These are phyloP conservation scores for Apodemus agrarius DNA, from an alignment of 2,797 vertebrate species.

Conservation along the genomic window DNA sequence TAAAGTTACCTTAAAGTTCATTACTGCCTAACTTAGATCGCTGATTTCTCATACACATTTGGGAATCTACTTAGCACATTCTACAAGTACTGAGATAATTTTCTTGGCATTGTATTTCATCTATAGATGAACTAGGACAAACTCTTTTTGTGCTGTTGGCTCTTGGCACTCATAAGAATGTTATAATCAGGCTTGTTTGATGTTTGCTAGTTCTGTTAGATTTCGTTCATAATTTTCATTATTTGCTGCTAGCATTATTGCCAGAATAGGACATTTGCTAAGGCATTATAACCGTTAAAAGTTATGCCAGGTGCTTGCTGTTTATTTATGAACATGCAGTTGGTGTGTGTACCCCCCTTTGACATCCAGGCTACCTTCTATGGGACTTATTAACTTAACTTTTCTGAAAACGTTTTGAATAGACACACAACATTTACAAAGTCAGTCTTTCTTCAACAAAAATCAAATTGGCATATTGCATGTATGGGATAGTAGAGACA, in stretches of 20 bases:
- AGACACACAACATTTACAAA: neutral
- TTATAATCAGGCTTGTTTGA: neutral
- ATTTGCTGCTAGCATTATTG: neutral
- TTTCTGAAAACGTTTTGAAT: neutral
- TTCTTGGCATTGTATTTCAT: neutral
- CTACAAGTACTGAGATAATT: neutral
- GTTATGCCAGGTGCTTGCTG: neutral
- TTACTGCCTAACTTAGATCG: neutral
- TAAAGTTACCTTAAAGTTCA: neutral
- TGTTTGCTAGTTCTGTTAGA: neutral
- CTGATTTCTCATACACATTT: neutral
- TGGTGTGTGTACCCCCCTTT: neutral
- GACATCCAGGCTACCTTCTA: neutral
- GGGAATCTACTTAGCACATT: neutral
- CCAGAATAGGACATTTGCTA: neutral
- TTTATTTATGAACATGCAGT: neutral
- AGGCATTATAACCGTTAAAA: neutral
- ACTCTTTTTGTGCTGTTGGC: neutral
- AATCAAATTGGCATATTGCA: neutral
- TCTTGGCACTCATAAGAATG: neutral
- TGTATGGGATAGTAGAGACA: neutral
- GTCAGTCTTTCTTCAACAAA: neutral
- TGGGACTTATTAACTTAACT: neutral
- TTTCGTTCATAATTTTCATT: neutral
- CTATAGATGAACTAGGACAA: neutral